Evolutionary conservation across 2,113 vertebrate species (phyloP).

Genomic region (Rhinogobius similis): DNA sequence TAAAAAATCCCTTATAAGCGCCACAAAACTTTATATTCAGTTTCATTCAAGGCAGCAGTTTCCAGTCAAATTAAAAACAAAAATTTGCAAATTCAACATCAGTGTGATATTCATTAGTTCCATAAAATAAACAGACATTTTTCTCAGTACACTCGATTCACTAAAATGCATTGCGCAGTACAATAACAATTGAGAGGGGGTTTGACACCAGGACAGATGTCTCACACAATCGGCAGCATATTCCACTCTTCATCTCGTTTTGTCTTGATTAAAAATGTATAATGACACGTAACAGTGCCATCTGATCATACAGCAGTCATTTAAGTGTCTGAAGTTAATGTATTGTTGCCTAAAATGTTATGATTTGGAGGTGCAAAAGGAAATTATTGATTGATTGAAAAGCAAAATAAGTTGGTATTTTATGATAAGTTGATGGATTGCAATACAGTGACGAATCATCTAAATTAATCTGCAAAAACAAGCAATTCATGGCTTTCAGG

Average conservation of each 20-base stretch:
- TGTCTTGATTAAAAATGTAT: not conserved
- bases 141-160: not conserved
- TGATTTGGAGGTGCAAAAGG: not conserved
- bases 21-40: not conserved
- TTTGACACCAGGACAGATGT: not conserved
- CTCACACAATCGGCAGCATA: no score
- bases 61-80: not conserved
- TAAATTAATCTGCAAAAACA: no score
- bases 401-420: not conserved
- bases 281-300: no score
- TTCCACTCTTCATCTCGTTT: not conserved
- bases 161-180: not conserved
- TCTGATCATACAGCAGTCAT: no score
- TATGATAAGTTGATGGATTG: not conserved
- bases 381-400: not conserved
- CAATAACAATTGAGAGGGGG: not conserved
- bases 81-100: not conserved
- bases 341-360: not conserved
- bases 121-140: not conserved
- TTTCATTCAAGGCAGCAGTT: not conserved
- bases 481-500: no score
- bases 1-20: constrained; percentile 1
- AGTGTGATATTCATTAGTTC: not conserved
- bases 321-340: not conserved
- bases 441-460: no score